These are phyloP conservation scores for Eretmocerus hayati DNA, from an alignment of 2,888 invertebrate species.

Conservation along the genomic window DNA sequence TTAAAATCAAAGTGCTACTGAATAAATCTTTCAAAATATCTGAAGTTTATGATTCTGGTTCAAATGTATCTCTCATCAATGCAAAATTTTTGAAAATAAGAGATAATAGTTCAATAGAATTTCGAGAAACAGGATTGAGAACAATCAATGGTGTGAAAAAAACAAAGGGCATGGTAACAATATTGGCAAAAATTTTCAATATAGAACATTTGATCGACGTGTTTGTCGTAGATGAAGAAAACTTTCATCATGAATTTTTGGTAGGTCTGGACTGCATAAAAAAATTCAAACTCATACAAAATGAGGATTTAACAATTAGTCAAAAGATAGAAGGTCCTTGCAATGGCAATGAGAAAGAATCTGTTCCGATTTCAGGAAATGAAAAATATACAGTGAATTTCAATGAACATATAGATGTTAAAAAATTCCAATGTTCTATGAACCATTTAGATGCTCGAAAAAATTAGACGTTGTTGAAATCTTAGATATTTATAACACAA, in stretches of 20 bases:
- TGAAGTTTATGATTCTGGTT: constrained; percentile 26
- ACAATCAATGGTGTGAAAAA: constrained; percentile 10
- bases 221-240: too few species aligned
- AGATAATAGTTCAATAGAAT: constrained; percentile 1
- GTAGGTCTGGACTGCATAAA: constrained; percentile 29
- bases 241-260: constrained; percentile 29
- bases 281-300: too few species aligned
- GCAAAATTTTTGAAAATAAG: constrained; percentile 20
- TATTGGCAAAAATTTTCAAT: constrained; percentile 14
- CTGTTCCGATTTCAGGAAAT: too few species aligned
- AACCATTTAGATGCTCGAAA: too few species aligned
- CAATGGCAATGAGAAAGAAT: constrained; percentile 10
- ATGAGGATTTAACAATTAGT: constrained; percentile 27
- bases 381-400: constrained; percentile 21
- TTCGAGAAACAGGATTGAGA: not conserved
- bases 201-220: constrained; percentile 20
- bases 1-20: constrained; percentile 23
- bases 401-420: constrained; percentile 20
- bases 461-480: too few species aligned
- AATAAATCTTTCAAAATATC: constrained; percentile 17
- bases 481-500: too few species aligned
- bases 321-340: not conserved
- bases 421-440: too few species aligned
- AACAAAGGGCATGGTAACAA: constrained; percentile 7
- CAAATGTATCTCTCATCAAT: constrained; percentile 26